Conservation (phyloP, 2,113 vertebrate species). For the Phainopepla nitens region DNA sequence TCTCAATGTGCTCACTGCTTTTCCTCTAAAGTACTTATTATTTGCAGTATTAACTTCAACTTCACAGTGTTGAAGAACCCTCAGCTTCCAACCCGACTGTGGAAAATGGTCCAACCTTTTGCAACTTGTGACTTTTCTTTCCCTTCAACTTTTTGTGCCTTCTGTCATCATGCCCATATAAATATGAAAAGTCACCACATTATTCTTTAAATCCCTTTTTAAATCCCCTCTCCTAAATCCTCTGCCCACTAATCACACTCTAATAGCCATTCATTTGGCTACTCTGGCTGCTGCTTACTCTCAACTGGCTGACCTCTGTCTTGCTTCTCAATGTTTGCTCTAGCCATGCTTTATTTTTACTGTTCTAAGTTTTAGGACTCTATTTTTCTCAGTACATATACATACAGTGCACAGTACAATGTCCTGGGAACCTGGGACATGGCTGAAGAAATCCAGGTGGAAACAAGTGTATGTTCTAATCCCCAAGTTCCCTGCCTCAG, state of each 20-base stretch:
- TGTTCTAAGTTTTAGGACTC: neutral
- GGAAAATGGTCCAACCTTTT: neutral
- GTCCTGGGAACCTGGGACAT: neutral
- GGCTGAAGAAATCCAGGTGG: neutral
- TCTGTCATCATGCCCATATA: neutral
- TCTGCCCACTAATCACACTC: neutral
- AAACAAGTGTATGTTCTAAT: neutral
- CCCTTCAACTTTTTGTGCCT: neutral
- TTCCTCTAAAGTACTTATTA: neutral
- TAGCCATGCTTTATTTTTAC: neutral
- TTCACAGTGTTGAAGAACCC: neutral
- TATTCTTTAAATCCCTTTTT: neutral
- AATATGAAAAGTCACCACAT: neutral
- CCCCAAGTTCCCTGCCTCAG: neutral
- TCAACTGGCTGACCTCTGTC: neutral
- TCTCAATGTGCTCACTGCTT: neutral
- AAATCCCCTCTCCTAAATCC: neutral
- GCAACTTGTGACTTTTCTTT: neutral
- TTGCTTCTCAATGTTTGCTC: neutral
- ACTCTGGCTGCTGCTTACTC: neutral
- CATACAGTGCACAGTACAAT: neutral
- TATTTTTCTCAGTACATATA: neutral
- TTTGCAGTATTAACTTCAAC: neutral
- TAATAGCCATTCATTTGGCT: neutral
- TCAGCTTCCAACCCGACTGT: accelerated